phyloP scores from a whole-genome alignment of 2,888 invertebrate species.

The Lasioglossum oenotherae region DNA sequence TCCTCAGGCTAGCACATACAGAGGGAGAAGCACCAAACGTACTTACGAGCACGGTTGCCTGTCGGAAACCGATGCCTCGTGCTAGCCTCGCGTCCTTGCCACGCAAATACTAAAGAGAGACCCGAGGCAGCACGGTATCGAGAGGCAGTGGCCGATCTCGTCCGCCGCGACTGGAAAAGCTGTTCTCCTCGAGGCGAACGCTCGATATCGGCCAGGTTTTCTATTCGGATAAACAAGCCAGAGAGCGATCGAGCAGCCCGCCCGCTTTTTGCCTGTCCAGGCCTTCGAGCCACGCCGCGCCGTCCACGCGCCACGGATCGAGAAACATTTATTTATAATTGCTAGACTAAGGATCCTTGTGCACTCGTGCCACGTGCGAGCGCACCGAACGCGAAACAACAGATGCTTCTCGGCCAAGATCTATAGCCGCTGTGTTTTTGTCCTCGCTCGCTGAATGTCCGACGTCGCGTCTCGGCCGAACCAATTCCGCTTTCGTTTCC shows the following conservation, averaged over 20 bases:
- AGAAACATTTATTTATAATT: conserved; percentile 6
- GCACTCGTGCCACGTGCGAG: conserved; percentile 4
- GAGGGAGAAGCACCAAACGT: background rate
- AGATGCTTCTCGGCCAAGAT: background rate
- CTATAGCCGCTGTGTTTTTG: conserved; percentile 6
- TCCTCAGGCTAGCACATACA: background rate
- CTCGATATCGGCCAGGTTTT: background rate
- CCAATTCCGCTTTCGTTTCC: background rate
- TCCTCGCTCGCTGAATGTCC: background rate
- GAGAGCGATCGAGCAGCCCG: background rate
- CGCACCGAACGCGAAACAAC: background rate
- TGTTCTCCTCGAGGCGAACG: conserved; percentile 6
- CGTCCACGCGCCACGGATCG: background rate
- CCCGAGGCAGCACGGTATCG: background rate
- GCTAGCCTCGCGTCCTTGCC: background rate
- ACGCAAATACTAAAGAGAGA: background rate
- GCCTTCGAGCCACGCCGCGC: background rate
- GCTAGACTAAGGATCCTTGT: conserved; percentile 2
- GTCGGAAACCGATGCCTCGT: background rate
- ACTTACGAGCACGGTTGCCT: background rate
- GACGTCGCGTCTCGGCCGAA: background rate
- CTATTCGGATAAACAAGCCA: background rate
- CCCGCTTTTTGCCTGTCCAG: background rate
- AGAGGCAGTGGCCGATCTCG: background rate
- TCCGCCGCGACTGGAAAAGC: background rate